These are phyloP conservation scores for Synergus laeviventris DNA, from an alignment of 2,888 invertebrate species.

Conservation along the genomic window DNA sequence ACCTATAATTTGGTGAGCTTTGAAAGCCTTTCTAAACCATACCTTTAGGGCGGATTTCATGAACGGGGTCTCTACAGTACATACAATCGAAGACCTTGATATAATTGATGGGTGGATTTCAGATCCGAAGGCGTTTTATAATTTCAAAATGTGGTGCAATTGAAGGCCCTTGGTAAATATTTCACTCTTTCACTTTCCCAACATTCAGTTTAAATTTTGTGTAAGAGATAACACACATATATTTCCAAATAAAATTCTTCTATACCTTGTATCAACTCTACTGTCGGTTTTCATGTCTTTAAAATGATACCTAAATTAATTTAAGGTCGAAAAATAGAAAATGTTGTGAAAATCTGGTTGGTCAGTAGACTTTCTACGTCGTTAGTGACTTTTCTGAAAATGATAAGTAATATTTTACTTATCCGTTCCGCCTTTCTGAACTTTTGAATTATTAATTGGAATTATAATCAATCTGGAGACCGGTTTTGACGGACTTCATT, in stretches of 20 bases:
- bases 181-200: conserved; percentile 12
- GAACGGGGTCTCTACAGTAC: neutral
- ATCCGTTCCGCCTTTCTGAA: conserved; percentile 16
- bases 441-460: neutral
- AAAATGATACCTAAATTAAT: too few species aligned
- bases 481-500: conserved; percentile 9
- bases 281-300: too few species aligned
- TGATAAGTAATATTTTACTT: conserved; percentile 2
- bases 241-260: neutral
- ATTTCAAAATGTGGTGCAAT: conserved; percentile 21
- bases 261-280: too few species aligned
- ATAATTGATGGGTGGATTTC: conserved; percentile 1
- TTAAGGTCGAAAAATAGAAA: neutral
- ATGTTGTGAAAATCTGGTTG: conserved; percentile 2
- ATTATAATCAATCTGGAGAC: neutral
- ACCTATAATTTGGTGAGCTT: neutral
- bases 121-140: neutral
- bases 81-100: neutral
- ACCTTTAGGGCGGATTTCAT: conserved; percentile 6
- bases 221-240: neutral
- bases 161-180: conserved; percentile 4
- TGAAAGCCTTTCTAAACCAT: neutral
- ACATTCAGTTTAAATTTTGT: neutral
- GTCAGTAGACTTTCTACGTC: conserved; percentile 9
- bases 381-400: conserved; percentile 18